Evolutionary conservation across 2,113 vertebrate genomes (phyloP), one percentile per base, ranked within the genome.

Genomic region (Nestor notabilis): DNA sequence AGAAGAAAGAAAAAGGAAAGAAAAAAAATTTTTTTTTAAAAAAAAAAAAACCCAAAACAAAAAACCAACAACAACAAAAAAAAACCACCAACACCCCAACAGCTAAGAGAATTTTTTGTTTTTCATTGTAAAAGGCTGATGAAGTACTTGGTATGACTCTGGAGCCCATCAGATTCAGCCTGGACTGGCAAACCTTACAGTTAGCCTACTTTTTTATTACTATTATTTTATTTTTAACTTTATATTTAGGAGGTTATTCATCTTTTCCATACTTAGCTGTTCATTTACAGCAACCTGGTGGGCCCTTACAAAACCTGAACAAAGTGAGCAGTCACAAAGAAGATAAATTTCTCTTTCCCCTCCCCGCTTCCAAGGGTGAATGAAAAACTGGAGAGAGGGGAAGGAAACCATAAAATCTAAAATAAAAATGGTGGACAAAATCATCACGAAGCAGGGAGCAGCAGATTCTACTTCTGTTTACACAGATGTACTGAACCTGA

Each of bases 81-180:
- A 25, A 53, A 18, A 12, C 31, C 9, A n/a, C n/a, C n/a, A n/a
- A n/a, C 55, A n/a, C 20, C 56, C 33, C 12, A 80, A 35, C 37
- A 79, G 43, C 23, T 52, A 74, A 47, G 29, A n/a, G 24, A 63
- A 8, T 41, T 78, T 60, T 49, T 70, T 70, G 21, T 27, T 78
- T 37, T 66, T 70, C 9, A 70, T 92, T 88, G 76, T 66, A 94
- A 87, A 55, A 86, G 35, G 39, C 78, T 74, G 87, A 76, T 86
- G 43, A 96, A 95, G 60, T 92, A 89, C 90, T 82, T 13, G 2
- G 76, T 74, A 91, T 87, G 56, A 95, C 44, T 72, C 84, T 89
- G 77, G 61, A 95, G 90, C 33, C 72, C 83, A 96, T 89, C 80
- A 89, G 71, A 92, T 89, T 86, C 80, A 90, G 58, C 31, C 56